Base-by-base conservation (phyloP, 2,888 invertebrate species). In the Thecocarcelia acutangulata region DNA sequence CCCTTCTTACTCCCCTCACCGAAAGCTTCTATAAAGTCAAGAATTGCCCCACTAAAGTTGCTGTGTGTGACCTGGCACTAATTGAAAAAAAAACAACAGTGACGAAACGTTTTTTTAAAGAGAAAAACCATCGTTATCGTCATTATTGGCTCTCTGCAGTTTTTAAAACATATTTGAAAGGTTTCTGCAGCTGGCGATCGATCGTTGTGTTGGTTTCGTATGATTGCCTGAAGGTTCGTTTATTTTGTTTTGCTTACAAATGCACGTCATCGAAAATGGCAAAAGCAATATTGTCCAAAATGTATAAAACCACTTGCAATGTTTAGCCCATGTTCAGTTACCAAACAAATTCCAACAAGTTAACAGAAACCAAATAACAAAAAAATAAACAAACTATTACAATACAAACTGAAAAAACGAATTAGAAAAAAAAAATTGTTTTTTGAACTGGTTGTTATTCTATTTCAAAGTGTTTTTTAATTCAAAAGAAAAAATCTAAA, bases 301-400 rank as follows among this genome's bases (percentile, higher is more conserved):
- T 74, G 74, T 82, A 82, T 82, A 78, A 75, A 82, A 82, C 78
- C 74, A 78, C 66, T 42, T 69, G 78, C 78, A 70, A 56, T 70
- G 56, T 66, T 19, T 33, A 59, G 52, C 59, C 69, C 70, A 61
- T 70, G 64, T 78, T 82, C 78, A 82, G 82, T 82, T 78, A 75
- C 46, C 64, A 70, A 70, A 82, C 48, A 82, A 59, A 70, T 74
- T 52, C 17, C 78, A 74, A 63, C 44, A 69, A 74, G 40, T 69
- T 48, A 61, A 68, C 76, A 76, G 66, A 75, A 28, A 4, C 56
- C 3, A 40, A 64, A 59, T 11, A 58, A n/a, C 13, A 68, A 75
- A 24, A 74, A 15, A 37, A 17, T 46, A 33, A 42, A 54, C 8
- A 63, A 42, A 56, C n/a, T n/a, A n/a, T n/a, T n/a, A 54, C 21